These are phyloP conservation scores for Tichodroma muraria DNA, from an alignment of 2,113 vertebrate species.

Conservation along the genomic window DNA sequence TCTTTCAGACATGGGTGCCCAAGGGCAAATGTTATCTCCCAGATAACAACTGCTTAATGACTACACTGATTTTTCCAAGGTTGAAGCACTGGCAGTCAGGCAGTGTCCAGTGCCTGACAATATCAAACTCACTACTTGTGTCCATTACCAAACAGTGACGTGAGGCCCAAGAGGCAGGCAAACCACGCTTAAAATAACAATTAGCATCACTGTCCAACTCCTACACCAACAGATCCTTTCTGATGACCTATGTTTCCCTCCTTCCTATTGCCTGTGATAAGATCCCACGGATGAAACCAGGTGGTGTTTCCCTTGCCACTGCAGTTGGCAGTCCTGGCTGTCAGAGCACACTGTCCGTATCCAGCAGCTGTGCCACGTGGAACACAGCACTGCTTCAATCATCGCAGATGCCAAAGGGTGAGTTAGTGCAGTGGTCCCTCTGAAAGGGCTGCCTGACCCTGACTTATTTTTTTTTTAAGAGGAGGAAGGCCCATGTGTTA, in stretches of 20 bases:
- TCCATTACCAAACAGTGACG: background rate
- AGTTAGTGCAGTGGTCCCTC: background rate
- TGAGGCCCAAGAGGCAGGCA: background rate
- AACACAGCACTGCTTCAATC: fast-evolving
- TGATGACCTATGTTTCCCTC: background rate
- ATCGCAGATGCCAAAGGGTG: background rate
- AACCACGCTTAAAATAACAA: background rate
- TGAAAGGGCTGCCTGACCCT: background rate
- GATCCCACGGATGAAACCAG: background rate
- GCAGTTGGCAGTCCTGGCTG: background rate
- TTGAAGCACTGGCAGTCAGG: background rate
- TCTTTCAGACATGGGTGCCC: background rate
- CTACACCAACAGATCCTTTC: background rate
- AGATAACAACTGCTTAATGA: background rate
- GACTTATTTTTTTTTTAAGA: background rate
- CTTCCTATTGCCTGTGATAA: background rate
- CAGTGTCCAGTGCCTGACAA: background rate
- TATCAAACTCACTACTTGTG: background rate
- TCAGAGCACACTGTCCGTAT: background rate
- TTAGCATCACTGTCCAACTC: background rate
- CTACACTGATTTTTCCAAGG: background rate
- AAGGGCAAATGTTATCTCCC: background rate
- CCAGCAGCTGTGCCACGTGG: background rate
- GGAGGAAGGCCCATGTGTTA: background rate
- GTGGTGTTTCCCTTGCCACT: background rate